Conservation (phyloP, 2,113 vertebrate genomes). For the Fulica atra region DNA sequence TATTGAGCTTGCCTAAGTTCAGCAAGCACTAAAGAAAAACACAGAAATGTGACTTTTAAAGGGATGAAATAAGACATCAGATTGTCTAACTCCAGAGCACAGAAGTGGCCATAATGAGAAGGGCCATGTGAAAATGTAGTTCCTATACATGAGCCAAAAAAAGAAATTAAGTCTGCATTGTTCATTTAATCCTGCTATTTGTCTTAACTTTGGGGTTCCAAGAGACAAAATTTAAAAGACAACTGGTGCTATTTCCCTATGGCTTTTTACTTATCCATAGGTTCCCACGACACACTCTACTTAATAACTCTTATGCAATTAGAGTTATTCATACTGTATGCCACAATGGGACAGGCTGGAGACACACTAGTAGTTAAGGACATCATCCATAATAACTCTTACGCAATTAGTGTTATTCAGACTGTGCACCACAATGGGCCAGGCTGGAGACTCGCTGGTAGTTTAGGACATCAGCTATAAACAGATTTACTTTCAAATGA, state of each 20-base stretch:
- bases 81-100: background rate
- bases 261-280: background rate
- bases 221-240: background rate
- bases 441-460: background rate
- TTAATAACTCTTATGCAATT: background rate
- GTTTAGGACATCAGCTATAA: background rate
- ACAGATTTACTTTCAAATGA: slow-evolving; percentile 31
- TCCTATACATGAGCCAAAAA: background rate
- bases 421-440: background rate
- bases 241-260: background rate
- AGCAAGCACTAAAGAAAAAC: background rate
- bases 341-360: background rate
- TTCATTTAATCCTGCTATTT: background rate
- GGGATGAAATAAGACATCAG: background rate
- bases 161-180: background rate
- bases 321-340: background rate
- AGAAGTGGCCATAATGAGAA: background rate
- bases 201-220: background rate
- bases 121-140: background rate
- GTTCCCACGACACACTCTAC: background rate
- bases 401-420: background rate
- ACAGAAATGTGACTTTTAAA: background rate
- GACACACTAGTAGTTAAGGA: background rate
- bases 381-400: background rate
- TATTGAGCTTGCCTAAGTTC: background rate